Percentiles rank a stretch among this genome's conserved stretches.
Evolutionary conservation across 2,888 invertebrate species (phyloP).

Genomic region (Dolichopus griseipennis): DNA sequence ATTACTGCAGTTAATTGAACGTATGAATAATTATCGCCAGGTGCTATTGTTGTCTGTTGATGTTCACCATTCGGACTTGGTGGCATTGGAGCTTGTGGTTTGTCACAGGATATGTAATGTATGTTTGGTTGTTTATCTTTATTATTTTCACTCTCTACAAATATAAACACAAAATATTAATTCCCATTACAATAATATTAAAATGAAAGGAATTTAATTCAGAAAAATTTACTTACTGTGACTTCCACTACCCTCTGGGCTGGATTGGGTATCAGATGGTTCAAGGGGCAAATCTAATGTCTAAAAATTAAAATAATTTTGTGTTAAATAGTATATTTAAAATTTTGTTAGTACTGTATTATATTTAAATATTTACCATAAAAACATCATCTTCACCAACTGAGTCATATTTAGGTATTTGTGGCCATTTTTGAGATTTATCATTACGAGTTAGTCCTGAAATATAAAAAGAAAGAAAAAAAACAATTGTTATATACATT

Average conservation of each 20-base stretch:
- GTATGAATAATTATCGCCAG: constrained; percentile 68
- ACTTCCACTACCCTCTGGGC: constrained; percentile 53
- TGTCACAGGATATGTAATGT: constrained; percentile 51
- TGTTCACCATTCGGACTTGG: constrained; percentile 25
- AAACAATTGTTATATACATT: background rate
- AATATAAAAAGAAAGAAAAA: background rate
- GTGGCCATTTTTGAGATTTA: constrained; percentile 46
- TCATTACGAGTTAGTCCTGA: constrained; percentile 2
- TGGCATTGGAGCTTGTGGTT: constrained; percentile 27
- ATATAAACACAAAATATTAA: background rate
- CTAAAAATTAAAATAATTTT: constrained; percentile 46
- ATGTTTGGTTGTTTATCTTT: constrained; percentile 42
- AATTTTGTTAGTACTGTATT: constrained; percentile 9
- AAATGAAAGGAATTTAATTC: background rate
- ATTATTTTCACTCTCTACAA: constrained; percentile 38
- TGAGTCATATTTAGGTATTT: constrained; percentile 50
- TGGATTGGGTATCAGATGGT: constrained; percentile 67
- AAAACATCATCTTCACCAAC: constrained; percentile 91
- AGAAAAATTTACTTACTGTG: constrained; percentile 33
- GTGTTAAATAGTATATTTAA: constrained; percentile 4
- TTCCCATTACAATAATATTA: background rate
- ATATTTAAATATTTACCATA: constrained; percentile 57
- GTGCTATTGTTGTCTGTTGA: constrained; percentile 33
- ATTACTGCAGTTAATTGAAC: constrained; percentile 67
- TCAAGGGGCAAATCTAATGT: constrained; percentile 78